Evolutionary conservation across 2,888 invertebrate species (phyloP).

Genomic region (Tetragnatha montana): DNA sequence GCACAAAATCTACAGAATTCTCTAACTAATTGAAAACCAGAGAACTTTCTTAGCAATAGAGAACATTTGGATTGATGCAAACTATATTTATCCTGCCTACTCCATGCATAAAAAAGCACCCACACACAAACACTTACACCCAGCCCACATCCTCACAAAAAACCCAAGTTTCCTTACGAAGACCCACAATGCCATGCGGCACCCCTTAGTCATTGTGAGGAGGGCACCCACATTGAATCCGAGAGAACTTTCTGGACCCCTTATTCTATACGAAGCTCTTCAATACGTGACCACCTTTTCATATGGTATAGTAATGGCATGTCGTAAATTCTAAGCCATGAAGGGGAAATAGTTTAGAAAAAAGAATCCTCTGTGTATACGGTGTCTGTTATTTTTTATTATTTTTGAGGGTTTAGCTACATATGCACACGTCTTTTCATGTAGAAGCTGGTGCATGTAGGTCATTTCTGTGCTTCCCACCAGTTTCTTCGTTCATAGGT

Average conservation of each 20-base stretch:
- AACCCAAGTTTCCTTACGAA: neutral
- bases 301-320: neutral
- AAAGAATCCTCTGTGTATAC: neutral
- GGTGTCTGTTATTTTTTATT: neutral
- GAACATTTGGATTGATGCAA: neutral
- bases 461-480: neutral
- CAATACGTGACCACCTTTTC: neutral
- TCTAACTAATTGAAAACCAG: too few relatives aligned
- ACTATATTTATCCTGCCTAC: neutral
- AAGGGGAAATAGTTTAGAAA: neutral
- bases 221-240: neutral
- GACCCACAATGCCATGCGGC: neutral
- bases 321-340: neutral
- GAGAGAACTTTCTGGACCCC: neutral
- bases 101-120: neutral
- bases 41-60: too few relatives aligned
- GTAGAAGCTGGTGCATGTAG: neutral
- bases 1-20: too few relatives aligned
- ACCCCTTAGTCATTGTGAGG: neutral
- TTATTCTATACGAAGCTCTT: neutral
- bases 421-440: neutral
- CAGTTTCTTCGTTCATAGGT: too few relatives aligned
- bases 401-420: too few relatives aligned
- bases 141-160: neutral
- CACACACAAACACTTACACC: neutral